phyloP scores from a whole-genome alignment of 2,888 invertebrate genomes.

The Dyspetes luteomarginatus region DNA sequence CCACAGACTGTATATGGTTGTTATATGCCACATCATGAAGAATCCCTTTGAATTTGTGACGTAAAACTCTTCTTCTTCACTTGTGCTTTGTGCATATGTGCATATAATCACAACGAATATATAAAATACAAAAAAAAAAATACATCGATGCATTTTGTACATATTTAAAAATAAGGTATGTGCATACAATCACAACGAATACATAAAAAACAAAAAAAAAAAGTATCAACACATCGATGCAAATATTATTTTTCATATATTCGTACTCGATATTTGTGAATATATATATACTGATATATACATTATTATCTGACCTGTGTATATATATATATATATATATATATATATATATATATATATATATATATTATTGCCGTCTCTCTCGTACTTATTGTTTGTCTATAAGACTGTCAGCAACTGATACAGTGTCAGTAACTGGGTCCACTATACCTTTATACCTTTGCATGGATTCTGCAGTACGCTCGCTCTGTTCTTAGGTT shows the following conservation, averaged over 20 bases:
- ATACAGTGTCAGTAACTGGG: no score
- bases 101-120: not conserved
- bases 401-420: no score
- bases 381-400: no score
- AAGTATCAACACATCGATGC: conserved; percentile 22
- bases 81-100: conserved; percentile 3
- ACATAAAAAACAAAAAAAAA: not conserved
- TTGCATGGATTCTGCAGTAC: conserved; percentile 17
- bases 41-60: conserved; percentile 51
- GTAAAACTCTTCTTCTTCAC: conserved; percentile 35
- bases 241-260: conserved; percentile 30
- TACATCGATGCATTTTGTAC: conserved; percentile 33
- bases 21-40: conserved; percentile 30
- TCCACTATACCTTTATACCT: no score
- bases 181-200: not conserved
- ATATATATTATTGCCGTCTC: no score
- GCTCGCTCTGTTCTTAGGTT: conserved; percentile 30
- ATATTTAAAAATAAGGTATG: no score
- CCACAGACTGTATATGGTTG: conserved; percentile 11
- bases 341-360: no score
- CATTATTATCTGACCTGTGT: no score
- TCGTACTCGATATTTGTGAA: conserved; percentile 18
- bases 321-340: no score
- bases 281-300: no score
- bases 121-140: not conserved